A percentile compares a stretch with the other conserved stretches of the same genome.
Conservation (phyloP, 2,888 invertebrate genomes). For the Aelia acuminata region DNA sequence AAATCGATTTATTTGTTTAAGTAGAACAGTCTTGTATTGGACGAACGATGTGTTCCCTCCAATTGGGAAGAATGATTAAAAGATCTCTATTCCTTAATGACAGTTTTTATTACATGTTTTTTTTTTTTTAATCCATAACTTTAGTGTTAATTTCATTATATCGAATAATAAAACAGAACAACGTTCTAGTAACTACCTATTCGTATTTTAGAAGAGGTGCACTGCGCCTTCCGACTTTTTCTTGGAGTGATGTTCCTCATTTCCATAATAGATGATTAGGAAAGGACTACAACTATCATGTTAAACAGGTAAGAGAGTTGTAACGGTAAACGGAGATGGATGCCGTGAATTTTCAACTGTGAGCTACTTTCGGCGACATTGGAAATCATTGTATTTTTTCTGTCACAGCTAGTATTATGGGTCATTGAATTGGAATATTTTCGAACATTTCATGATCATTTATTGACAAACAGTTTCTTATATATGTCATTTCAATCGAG, state of each 20-base stretch:
- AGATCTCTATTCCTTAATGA: background rate
- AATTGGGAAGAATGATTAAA: no score
- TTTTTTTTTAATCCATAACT: background rate
- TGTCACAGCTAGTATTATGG: background rate
- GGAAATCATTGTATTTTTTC: background rate
- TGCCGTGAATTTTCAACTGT: background rate
- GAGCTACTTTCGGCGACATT: background rate
- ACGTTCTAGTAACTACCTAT: background rate
- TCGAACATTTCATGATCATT: background rate
- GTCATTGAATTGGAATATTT: background rate
- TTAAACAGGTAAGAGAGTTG: background rate
- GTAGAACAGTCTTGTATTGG: no score
- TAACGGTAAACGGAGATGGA: background rate
- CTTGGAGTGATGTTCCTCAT: background rate
- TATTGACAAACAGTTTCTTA: background rate
- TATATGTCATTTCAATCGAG: no score
- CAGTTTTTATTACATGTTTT: background rate
- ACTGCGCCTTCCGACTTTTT: background rate
- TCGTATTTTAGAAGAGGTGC: background rate
- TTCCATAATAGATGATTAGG: constrained; percentile 14
- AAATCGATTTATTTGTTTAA: no score
- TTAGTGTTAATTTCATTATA: background rate
- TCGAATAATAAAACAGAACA: background rate
- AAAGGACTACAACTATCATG: background rate
- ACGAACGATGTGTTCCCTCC: no score